phyloP scores from a whole-genome alignment of 2,888 invertebrate genomes.

The Gymnocheta viridis region DNA sequence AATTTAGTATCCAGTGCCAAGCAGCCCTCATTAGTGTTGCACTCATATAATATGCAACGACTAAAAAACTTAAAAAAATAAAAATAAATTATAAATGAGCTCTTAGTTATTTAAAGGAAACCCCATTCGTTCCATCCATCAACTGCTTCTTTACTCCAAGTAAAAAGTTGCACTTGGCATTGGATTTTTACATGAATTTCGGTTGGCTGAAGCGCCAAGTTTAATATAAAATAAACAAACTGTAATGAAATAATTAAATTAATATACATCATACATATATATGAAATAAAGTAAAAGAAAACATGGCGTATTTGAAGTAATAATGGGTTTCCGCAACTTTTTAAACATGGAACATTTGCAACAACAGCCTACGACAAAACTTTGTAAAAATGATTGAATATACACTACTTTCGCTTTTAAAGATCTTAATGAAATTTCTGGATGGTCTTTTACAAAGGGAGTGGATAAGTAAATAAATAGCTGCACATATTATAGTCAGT shows the following conservation, averaged over 20 bases:
- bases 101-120: conserved; percentile 23
- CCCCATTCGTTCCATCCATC: conserved; percentile 18
- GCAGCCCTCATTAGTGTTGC: conserved; percentile 38
- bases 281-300: conserved; percentile 3
- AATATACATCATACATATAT: conserved; percentile 33
- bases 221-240: conserved; percentile 12
- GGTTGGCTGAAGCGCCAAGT: conserved; percentile 33
- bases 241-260: conserved; percentile 48
- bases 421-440: too few species aligned
- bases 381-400: too few species aligned
- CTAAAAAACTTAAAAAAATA: conserved; percentile 8
- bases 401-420: too few species aligned
- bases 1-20: conserved; percentile 41
- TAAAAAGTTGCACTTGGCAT: background rate
- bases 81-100: conserved; percentile 26
- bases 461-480: too few species aligned
- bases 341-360: background rate
- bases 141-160: conserved; percentile 4
- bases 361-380: too few species aligned
- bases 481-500: too few species aligned
- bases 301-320: background rate
- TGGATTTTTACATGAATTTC: conserved; percentile 12
- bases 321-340: background rate
- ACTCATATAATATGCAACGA: conserved; percentile 29
- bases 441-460: too few species aligned